Evolutionary conservation across 2,113 vertebrate species (phyloP).

Genomic region (Saccopteryx bilineata): DNA sequence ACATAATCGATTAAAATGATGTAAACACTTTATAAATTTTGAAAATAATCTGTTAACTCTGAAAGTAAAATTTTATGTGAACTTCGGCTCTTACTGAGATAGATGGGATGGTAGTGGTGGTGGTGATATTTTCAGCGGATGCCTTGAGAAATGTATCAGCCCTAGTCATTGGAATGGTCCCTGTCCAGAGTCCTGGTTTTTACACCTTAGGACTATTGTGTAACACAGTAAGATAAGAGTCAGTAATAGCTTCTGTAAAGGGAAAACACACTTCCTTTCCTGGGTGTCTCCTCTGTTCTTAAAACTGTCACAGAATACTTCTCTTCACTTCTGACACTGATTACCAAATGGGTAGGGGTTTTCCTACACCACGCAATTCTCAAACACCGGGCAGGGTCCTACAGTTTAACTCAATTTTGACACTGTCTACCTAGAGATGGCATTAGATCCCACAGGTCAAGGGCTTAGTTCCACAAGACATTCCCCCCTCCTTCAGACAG

Average conservation of each 20-base stretch:
- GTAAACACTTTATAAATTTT: constrained; percentile 13
- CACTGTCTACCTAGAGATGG: neutral
- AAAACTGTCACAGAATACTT: neutral
- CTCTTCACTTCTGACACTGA: neutral
- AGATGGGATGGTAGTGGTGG: neutral
- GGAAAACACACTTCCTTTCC: neutral
- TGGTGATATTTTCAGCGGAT: neutral
- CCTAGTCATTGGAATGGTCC: neutral
- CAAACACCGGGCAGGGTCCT: neutral
- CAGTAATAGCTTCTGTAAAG: neutral
- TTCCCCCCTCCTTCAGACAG: neutral
- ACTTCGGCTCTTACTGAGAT: neutral
- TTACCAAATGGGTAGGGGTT: neutral
- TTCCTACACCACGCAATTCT: neutral
- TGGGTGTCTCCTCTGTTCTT: neutral
- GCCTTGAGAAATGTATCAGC: neutral
- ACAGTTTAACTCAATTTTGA: neutral
- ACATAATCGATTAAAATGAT: neutral
- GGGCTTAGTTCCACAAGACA: neutral
- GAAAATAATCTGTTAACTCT: constrained; percentile 36
- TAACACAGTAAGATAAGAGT: neutral
- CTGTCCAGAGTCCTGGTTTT: neutral
- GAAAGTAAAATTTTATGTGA: constrained; percentile 21
- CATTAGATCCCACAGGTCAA: neutral
- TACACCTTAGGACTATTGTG: neutral